Evolutionary conservation across 2,113 vertebrate genomes (phyloP), one percentile per base, ranked within the genome.

Genomic region (Tiliqua scincoides): DNA sequence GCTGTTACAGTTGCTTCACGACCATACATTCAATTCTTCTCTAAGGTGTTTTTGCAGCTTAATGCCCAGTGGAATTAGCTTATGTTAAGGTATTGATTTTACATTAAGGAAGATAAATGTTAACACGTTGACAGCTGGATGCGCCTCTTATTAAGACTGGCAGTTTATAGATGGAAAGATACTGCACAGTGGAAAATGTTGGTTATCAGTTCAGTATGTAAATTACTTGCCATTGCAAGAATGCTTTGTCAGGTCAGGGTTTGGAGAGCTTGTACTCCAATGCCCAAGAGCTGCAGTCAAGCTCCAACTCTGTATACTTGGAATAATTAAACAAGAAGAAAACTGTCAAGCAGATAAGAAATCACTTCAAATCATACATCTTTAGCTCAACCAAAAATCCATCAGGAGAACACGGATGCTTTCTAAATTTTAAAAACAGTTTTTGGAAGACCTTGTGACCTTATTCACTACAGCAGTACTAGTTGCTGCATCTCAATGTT

Each of bases 31-130:
- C 8, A 86, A 83, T 27, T 11, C 76, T 92, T 76, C 79, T 84
- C 52, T 76, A 85, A 91, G 84, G 35, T 73, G 48, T 2, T 82
- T 94, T 93, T 91, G 59, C 89, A 93, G 82, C 57, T 79, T 94
- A 94, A 90, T 88, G 48, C n/a, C 82, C 17, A 76, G 23, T 89
- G 9, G 92, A 95, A 95, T 94, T 94, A 94, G 30, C 71, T 94
- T 82, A 91, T 79, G 68, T 87, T 94, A 90, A 94, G 91, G 84
- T 89, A 95, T 91, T 93, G 94, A 96, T 96, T 96, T 93, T 93
- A 91, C 63, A 93, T 93, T 95, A 94, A 89, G 62, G 35, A 94
- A 94, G 90, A 93, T 80, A 93, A 94, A 94, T 0, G 0, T 52
- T 92, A 72, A 91, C 86, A 82, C 94, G 94, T 89, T 94, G 92